A percentile compares a stretch with the other conserved stretches of the same genome.
These are phyloP conservation scores for Philaethria dido DNA, from an alignment of 2,888 invertebrate species.

Conservation along the genomic window DNA sequence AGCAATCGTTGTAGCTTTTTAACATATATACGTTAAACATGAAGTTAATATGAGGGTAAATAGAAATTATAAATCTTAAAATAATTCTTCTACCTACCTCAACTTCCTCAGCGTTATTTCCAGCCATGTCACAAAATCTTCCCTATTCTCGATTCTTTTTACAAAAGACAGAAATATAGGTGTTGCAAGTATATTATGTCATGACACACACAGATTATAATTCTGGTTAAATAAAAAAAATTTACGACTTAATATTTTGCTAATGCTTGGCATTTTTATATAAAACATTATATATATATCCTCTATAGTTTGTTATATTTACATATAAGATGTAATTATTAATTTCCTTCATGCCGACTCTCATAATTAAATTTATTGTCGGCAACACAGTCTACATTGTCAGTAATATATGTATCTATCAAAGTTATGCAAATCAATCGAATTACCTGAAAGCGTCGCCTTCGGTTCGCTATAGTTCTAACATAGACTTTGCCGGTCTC, in stretches of 20 bases:
- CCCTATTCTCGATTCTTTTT: constrained; percentile 66
- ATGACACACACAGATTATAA: constrained; percentile 15
- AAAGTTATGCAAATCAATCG: constrained; percentile 34
- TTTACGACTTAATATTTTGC: neutral
- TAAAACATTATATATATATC: neutral
- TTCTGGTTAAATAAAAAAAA: neutral
- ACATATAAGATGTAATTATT: neutral
- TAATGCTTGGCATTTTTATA: neutral
- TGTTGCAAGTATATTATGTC: constrained; percentile 58
- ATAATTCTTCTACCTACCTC: constrained; percentile 73
- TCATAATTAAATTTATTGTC: neutral
- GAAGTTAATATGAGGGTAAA: constrained; percentile 48
- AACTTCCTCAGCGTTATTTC: constrained; percentile 84
- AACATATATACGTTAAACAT: constrained; percentile 21
- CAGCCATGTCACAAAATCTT: constrained; percentile 84
- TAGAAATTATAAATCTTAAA: constrained; percentile 37
- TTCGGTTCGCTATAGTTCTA: constrained; percentile 22
- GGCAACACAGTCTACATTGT: constrained; percentile 21
- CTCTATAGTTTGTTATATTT: neutral
- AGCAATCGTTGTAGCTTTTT: constrained; percentile 57
- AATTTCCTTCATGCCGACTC: neutral
- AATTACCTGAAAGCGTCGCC: constrained; percentile 22
- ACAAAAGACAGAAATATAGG: constrained; percentile 63
- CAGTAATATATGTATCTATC: constrained; percentile 19
- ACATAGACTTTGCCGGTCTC: constrained; percentile 56